Base-by-base conservation (phyloP, 2,888 invertebrate species). In the Morpho deidamia region DNA sequence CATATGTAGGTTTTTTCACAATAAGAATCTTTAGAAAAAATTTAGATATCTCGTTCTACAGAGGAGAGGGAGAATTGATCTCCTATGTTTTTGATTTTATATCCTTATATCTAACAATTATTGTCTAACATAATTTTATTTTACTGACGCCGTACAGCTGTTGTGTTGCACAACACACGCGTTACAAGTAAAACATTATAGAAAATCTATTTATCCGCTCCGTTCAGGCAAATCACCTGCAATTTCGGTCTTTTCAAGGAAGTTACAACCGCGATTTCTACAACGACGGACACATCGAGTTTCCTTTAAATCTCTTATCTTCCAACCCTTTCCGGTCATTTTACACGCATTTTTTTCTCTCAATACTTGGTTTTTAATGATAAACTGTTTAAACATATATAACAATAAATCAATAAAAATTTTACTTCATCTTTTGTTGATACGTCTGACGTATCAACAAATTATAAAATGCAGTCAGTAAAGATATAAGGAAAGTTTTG, bases 251-350 rank as follows among this genome's bases (percentile, higher is more conserved):
- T 55, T 49, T 55, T 44, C 52, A 47, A 60, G 60, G 60, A 60
- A 55, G 50, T 49, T 53, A 41, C 42, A 45, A 34, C 69, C 64
- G 67, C 80, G 83, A 81, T 83, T 83, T 83, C 83, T 81, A 82
- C 65, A 62, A 59, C 59, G 58, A 62, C 63, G 60, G 59, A 48
- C 58, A 60, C 59, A 53, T 56, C 52, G 60, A 55, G 61, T 73
- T 69, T 77, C 77, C 81, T 83, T 83, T 81, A 74, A 68, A 61
- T n/a, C 59, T 65, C 60, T 65, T 63, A 64, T 44, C 33, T 32
- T 37, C 14, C 7, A 11, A n/a, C 7, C n/a, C 11, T 5, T 11
- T 44, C 32, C 32, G 32, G 1, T 7, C 14, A 10, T 23, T 23
- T 45, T 14, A 23, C 14, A 12, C 10, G 8, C 7, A 35, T 11